Evolutionary conservation across 2,888 invertebrate genomes (phyloP), one percentile per base, ranked within the genome.

Genomic region (Drosophila robusta): DNA sequence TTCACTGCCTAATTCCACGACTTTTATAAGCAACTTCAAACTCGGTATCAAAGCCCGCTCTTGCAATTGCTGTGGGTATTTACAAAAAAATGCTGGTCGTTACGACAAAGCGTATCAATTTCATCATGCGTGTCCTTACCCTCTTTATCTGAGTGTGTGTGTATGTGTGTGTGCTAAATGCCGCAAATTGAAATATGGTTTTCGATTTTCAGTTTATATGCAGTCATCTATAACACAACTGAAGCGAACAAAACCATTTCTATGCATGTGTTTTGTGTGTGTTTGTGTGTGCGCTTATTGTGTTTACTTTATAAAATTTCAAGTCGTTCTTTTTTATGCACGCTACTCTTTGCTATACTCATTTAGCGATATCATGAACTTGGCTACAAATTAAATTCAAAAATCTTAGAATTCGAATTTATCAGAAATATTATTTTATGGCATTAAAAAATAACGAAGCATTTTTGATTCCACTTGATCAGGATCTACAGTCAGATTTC

Each of bases 151-250:
- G 36, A 22, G 16, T 36, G 9, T 22, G 18, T 47, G 29, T 34
- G 54, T 47, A 24, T 18, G 7, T 45, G 38, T 86, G 80, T 73
- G 84, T 80, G 87, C 78, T 84, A 87, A 84, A 87, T 84, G 84
- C 84, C 87, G 74, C 87, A 89, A 89, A 84, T 84, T 84, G 84
- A 84, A 89, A 84, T 89, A 84, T 89, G 84, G 89, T 87, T 87
- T 89, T 89, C 89, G 84, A 89, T 84, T 84, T 87, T 81, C 79
- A 81, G 84, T 87, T 83, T 87, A 83, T 87, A 84, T 75, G 81
- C 87, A 87, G 75, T 81, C 87, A 83, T 83, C 87, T 77, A 87
- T 87, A 83, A 84, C 84, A 77, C 70, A 78, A 70, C 66, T 62
- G 54, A 79, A 80, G 68, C 67, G 58, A 83, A 58, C 62, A 62